Conservation (phyloP, 2,797 vertebrate genomes). For the Coregonus ussuriensis region DNA sequence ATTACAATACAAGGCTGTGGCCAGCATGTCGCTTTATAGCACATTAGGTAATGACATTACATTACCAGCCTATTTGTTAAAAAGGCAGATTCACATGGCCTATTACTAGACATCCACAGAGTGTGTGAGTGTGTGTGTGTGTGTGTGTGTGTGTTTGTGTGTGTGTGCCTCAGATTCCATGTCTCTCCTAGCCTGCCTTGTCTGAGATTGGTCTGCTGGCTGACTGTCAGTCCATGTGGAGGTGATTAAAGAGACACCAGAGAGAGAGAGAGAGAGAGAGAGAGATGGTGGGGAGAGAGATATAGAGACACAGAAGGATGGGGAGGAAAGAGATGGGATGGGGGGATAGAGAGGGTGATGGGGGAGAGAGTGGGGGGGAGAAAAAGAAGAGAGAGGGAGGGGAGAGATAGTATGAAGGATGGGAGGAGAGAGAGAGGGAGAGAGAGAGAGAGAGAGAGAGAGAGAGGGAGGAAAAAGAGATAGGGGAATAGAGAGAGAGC, state of each 20-base stretch:
- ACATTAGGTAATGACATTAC: slow-evolving; percentile 65
- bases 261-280: slow-evolving; percentile 36
- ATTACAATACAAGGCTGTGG: slow-evolving; percentile 61
- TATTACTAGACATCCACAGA: background rate
- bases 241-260: slow-evolving; percentile 59
- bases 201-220: slow-evolving; percentile 58
- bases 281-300: slow-evolving; percentile 11
- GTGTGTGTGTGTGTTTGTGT: slow-evolving; percentile 7
- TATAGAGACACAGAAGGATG: no score
- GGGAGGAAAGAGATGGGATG: background rate
- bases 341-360: slow-evolving; percentile 7
- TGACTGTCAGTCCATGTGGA: slow-evolving; percentile 67
- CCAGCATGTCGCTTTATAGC: slow-evolving; percentile 55
- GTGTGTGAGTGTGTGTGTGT: slow-evolving; percentile 11
- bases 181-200: slow-evolving; percentile 30
- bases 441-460: slow-evolving; percentile 11
- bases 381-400: no score
- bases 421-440: slow-evolving; percentile 1
- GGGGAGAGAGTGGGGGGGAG: background rate
- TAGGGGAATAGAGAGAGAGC: background rate
- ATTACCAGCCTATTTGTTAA: slow-evolving; percentile 38
- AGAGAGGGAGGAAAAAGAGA: slow-evolving; percentile 21
- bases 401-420: no score
- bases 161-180: background rate
- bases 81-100: slow-evolving; percentile 40